A percentile compares a stretch with the other conserved stretches of the same genome.
These are phyloP conservation scores for Drosophila histrio DNA, from an alignment of 2,888 invertebrate species.

Conservation along the genomic window DNA sequence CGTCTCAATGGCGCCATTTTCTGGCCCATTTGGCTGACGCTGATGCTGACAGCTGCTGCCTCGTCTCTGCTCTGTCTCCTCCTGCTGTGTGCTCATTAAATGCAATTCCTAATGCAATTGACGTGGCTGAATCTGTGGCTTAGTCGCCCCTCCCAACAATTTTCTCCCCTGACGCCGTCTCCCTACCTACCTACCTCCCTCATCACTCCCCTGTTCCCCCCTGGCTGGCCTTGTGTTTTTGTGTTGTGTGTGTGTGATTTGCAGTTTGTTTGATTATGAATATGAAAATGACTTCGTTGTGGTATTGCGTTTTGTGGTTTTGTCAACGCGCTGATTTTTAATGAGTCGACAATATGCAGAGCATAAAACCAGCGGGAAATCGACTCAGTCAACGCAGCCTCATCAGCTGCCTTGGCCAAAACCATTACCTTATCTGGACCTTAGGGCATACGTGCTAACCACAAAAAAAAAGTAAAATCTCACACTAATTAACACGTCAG, in stretches of 20 bases:
- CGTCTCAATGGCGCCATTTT: conserved; percentile 69
- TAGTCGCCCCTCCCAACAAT: background rate
- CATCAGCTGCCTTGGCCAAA: background rate
- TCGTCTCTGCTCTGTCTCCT: background rate
- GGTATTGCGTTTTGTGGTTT: conserved; percentile 39
- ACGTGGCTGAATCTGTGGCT: conserved; percentile 55
- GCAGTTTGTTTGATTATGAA: conserved; percentile 72
- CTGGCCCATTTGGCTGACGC: conserved; percentile 59
- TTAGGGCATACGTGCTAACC: conserved; percentile 15
- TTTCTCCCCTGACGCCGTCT: background rate
- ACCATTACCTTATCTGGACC: conserved; percentile 30
- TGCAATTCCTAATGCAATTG: conserved; percentile 76
- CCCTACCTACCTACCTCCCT: background rate
- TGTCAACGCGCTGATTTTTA: conserved; percentile 49
- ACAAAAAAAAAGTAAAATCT: conserved; percentile 22
- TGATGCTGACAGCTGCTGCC: conserved; percentile 31
- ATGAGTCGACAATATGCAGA: conserved; percentile 61
- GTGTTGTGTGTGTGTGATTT: conserved; percentile 43
- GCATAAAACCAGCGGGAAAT: conserved; percentile 26
- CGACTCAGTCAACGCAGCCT: conserved; percentile 23
- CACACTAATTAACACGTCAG: conserved; percentile 69
- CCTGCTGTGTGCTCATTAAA: conserved; percentile 56
- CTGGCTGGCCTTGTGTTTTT: conserved; percentile 36
- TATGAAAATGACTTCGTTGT: conserved; percentile 58
- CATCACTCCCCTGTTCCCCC: background rate